Percentiles rank a stretch among this genome's conserved stretches.
phyloP scores from a whole-genome alignment of 1,140 invertebrate species.

The Cryptotermes secundus region DNA sequence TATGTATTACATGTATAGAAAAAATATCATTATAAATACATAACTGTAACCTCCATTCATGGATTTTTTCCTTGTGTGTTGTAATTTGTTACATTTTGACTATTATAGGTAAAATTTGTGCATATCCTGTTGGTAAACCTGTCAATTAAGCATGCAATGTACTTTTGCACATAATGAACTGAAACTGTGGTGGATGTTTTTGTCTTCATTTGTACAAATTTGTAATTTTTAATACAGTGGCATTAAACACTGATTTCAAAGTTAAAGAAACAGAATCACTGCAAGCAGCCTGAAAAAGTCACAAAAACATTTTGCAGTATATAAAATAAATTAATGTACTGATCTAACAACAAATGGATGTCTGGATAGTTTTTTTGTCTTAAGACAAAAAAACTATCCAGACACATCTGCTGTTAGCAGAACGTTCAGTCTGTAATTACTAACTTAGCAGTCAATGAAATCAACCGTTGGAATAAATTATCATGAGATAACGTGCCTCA shows the following conservation, averaged over 20 bases:
- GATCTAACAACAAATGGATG: too few relatives aligned
- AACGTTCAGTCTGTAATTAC: not conserved
- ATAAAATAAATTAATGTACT: not conserved
- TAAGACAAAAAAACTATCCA: not conserved
- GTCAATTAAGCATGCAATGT: not conserved
- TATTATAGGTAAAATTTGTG: constrained; percentile 13
- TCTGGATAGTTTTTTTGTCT: too few relatives aligned
- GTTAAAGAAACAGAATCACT: not conserved
- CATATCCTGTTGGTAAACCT: constrained; percentile 1
- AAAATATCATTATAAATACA: not conserved
- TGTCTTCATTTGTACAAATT: not conserved
- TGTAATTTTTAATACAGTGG: not conserved
- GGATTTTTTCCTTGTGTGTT: not conserved
- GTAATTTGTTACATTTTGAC: constrained; percentile 8
- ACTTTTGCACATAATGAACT: not conserved
- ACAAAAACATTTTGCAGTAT: not conserved
- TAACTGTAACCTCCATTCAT: not conserved
- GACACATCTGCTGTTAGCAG: not conserved
- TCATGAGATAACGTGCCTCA: too few relatives aligned
- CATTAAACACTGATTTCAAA: not conserved
- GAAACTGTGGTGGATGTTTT: not conserved
- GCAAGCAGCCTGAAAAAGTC: not conserved
- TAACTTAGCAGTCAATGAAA: too few relatives aligned
- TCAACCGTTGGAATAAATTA: too few relatives aligned
- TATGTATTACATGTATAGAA: not conserved